Evolutionary conservation across 2,113 vertebrate species (phyloP).

Genomic region (Pseudorhombus dupliciocellatus): DNA sequence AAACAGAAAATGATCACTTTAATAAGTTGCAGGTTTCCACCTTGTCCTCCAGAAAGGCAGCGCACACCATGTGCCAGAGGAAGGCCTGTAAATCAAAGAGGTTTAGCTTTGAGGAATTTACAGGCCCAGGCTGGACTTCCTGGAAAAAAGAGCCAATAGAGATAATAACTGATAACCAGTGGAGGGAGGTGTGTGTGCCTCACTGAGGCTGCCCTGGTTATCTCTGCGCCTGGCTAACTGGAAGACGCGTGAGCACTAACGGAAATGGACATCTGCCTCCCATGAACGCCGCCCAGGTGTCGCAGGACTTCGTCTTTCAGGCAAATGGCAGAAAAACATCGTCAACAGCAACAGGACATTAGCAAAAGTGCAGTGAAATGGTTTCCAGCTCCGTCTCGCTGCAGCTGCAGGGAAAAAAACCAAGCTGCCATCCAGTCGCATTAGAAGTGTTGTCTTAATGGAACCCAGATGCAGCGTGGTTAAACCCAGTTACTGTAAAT

Average conservation of each 20-base stretch:
- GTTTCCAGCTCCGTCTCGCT: constrained; percentile 49
- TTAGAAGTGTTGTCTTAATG: constrained; percentile 62
- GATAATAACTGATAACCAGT: constrained; percentile 50
- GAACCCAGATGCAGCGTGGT: constrained; percentile 68
- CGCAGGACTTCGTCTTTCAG: constrained; percentile 15
- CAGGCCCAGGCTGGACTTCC: constrained; percentile 65
- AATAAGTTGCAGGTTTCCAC: constrained; percentile 77
- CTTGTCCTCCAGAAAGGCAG: constrained; percentile 67
- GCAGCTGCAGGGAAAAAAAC: constrained; percentile 59
- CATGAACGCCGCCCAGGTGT: constrained; percentile 34
- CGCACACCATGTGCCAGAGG: constrained; percentile 57
- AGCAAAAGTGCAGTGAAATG: constrained; percentile 40
- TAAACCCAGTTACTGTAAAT: constrained; percentile 58
- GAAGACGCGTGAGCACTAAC: constrained; percentile 6
- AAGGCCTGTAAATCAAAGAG: constrained; percentile 70
- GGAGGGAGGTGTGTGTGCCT: constrained; percentile 11
- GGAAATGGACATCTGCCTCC: constrained; percentile 50
- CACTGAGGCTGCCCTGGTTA: neutral
- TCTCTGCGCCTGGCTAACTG: neutral
- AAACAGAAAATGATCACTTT: constrained; percentile 62
- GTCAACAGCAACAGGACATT: constrained; percentile 31
- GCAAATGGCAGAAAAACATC: constrained; percentile 36
- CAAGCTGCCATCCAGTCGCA: constrained; percentile 67
- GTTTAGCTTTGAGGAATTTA: constrained; percentile 71
- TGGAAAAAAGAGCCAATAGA: constrained; percentile 54